Base-by-base conservation (phyloP, 2,888 invertebrate genomes). In the Andrena haemorrhoa region DNA sequence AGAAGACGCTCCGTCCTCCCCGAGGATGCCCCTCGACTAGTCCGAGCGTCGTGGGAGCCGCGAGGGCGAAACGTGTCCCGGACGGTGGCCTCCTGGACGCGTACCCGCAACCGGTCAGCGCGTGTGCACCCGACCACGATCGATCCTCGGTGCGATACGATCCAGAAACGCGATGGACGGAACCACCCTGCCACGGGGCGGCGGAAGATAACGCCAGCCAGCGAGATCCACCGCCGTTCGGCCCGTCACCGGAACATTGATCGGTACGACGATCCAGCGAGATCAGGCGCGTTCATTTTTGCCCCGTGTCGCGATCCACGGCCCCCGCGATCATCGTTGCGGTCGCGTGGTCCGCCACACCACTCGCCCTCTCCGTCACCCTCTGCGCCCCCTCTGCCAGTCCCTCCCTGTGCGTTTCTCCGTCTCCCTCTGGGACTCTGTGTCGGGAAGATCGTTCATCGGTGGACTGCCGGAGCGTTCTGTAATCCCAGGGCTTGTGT, bases 131-230 rank as follows among this genome's bases (percentile, higher is more conserved):
- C 74, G 72, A 75, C 83, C 60, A 74, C 86, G 85, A 88, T 88
- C 88, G 88, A 88, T 88, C 86, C 85, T 83, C 68, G 66, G 71
- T 82, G 75, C 86, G 82, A 88, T 88, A 88, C 82, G 88, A 88
- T 88, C 88, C 87, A 88, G 85, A 82, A 85, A 76, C 79, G 72
- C 86, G 85, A 88, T 88, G 88, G 88, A 88, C 82, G 86, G 78
- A 79, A 79, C 86, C 88, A 88, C 79, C 86, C 85, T 80, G 58
- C 79, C 64, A 47, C 75, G 33, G 63, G 82, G 74, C 63, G 61
- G 65, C 69, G 65, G 86, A 41, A 41, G 41, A 88, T 86, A 84
- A 85, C 77, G 69, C 58, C 77, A 76, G 47, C 64, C 12, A 41
- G 35, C 47, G 63, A 41, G 75, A 49, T 41, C 8, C 47, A 29